A percentile compares a stretch with the other conserved stretches of the same genome.
Evolutionary conservation across 2,113 vertebrate genomes (phyloP).

Genomic region (Tetrao urogallus): DNA sequence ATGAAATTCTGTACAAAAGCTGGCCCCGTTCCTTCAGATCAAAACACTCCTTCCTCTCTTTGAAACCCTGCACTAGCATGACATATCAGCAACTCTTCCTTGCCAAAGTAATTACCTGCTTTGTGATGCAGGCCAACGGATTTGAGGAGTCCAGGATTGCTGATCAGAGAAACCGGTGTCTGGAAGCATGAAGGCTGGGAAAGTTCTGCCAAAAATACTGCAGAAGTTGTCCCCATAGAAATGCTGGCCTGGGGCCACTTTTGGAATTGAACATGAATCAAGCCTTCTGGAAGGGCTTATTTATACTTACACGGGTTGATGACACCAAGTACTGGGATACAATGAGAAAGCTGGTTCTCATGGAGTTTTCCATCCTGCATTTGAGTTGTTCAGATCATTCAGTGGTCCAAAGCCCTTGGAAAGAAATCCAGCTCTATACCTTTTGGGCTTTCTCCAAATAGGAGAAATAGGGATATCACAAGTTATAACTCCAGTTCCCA

Average conservation of each 20-base stretch:
- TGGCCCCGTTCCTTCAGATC: not conserved
- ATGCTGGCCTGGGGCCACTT: not conserved
- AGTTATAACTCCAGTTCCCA: not conserved
- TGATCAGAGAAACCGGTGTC: not conserved
- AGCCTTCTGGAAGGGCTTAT: constrained; percentile 29
- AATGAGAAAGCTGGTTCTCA: constrained; percentile 3
- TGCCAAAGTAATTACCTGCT: not conserved
- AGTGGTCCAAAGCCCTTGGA: not conserved
- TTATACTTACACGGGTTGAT: not conserved
- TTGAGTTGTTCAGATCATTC: not conserved
- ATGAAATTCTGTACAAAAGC: not conserved
- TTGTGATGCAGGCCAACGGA: not conserved
- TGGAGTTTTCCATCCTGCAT: constrained; percentile 18
- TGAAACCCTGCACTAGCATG: not conserved
- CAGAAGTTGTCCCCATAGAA: not conserved
- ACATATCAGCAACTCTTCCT: not conserved
- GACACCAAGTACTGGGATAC: constrained; percentile 7
- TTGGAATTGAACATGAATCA: not conserved
- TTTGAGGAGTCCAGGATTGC: not conserved
- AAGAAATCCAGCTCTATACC: constrained; percentile 5
- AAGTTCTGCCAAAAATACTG: not conserved
- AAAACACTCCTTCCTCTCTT: not conserved
- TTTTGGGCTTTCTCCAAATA: constrained; percentile 36
- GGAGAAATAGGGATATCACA: not conserved
- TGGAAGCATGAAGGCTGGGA: not conserved